Base-by-base conservation (phyloP, 2,888 invertebrate species). In the Epistrophella euchroma region DNA sequence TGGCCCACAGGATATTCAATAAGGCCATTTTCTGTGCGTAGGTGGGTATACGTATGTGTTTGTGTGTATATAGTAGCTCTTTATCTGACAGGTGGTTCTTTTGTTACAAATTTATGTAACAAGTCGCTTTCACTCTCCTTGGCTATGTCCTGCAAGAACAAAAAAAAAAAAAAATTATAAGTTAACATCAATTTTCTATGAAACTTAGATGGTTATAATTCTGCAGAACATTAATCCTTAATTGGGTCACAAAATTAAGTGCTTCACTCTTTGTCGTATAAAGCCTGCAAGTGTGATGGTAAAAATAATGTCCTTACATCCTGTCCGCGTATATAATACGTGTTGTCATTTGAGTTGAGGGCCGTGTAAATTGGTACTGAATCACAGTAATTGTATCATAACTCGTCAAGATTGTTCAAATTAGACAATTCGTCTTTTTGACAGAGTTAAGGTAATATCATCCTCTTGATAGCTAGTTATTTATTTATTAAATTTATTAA, bases 1-100 rank as follows among this genome's bases (percentile, higher is more conserved):
- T 72, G 77, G 84, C 84, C 88, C 88, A 88, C 74, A 88, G 77
- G 40, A 88, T 50, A 82, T 87, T 88, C 68, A 84, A 71, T 71
- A 81, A 75, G 70, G 84, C 86, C 88, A 88, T 88, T 87, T 78
- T 81, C 43, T 73, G 58, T 77, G 66, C 32, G 72, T 35, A 19
- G 62, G 62, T 60, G n/a, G 15, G 9, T 19, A 9, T 60, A 4
- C 2, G 15, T 19, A 19, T 32, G 60, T 13, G 60, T 6, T 0
- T 40, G 40, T n/a, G n/a, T 71, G 6, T 32, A 19, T 32, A 19
- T 56, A 19, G 60, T 45, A 28, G 50, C 50, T 25, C 25, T 15
- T 17, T 58, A 66, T 35, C 73, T 80, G 80, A 80, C 80, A 80
- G 81, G 85, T 79, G 76, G 45, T 80, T 85, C 72, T 85, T 62